These are phyloP conservation scores for Oncorhynchus masou DNA, from an alignment of 2,113 vertebrate species.

Conservation along the genomic window DNA sequence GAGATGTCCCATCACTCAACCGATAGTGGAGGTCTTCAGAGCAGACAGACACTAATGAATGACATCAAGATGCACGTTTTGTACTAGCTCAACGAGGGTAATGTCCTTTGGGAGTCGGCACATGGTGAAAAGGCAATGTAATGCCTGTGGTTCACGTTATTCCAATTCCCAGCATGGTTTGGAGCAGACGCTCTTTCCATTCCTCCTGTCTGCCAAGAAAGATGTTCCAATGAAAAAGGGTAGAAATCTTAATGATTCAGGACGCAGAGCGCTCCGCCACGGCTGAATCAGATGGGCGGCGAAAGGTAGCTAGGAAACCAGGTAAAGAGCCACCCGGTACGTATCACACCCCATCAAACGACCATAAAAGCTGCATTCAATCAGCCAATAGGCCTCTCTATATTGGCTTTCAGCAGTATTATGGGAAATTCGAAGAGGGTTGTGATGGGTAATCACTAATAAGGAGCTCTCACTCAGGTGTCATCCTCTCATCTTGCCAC, in stretches of 20 bases:
- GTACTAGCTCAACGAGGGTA: neutral
- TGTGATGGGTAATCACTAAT: neutral
- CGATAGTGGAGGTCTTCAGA: neutral
- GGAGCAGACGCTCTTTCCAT: neutral
- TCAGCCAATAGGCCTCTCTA: slow-evolving; percentile 12
- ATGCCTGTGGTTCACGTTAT: neutral
- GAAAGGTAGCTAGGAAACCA: neutral
- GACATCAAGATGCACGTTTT: neutral
- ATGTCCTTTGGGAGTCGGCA: neutral
- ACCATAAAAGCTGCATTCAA: slow-evolving; percentile 1
- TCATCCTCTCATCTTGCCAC: slow-evolving; percentile 11
- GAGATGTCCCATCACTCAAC: slow-evolving; percentile 3
- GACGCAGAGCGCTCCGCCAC: too few relatives aligned
- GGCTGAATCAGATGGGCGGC: too few relatives aligned
- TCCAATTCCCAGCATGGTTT: neutral
- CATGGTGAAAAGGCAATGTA: neutral
- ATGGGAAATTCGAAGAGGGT: slow-evolving; percentile 7
- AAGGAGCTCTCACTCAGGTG: slow-evolving; percentile 9
- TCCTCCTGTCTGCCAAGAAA: neutral
- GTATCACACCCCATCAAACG: neutral
- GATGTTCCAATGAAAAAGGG: neutral
- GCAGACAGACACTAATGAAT: neutral
- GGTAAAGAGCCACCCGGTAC: neutral
- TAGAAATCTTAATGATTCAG: neutral
- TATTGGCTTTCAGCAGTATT: slow-evolving; percentile 21